A percentile compares a stretch with the other conserved stretches of the same genome.
Evolutionary conservation across 2,888 invertebrate genomes (phyloP).

Genomic region (Automeris io): DNA sequence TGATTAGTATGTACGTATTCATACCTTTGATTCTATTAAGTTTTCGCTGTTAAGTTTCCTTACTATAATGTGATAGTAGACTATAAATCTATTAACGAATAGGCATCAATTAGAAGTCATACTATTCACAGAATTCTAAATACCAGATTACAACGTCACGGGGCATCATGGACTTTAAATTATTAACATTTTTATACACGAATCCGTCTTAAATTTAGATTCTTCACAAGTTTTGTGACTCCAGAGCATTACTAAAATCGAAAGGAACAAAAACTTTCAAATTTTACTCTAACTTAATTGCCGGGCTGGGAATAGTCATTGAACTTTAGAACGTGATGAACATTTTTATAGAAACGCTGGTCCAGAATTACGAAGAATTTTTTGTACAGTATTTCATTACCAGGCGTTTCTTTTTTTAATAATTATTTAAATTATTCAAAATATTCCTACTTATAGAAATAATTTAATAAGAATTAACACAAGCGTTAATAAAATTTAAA

Average conservation of each 20-base stretch:
- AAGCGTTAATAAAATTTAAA: no score
- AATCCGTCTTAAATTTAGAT: conserved; percentile 47
- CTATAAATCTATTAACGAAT: neutral
- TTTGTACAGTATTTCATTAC: neutral
- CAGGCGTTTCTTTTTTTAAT: no score
- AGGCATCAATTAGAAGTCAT: conserved; percentile 11
- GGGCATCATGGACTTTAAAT: conserved; percentile 31
- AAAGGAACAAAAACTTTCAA: conserved; percentile 58
- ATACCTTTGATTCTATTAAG: no score
- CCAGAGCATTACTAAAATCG: conserved; percentile 55
- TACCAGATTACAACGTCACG: conserved; percentile 14
- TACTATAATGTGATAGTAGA: no score
- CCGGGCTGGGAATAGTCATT: conserved; percentile 47
- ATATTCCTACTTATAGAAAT: no score
- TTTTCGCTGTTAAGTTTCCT: no score
- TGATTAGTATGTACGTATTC: no score
- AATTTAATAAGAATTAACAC: no score
- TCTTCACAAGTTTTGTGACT: conserved; percentile 48
- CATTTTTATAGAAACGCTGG: conserved; percentile 34
- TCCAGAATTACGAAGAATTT: neutral
- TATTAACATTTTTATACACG: conserved; percentile 48
- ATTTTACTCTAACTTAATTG: conserved; percentile 57
- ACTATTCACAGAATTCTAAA: neutral
- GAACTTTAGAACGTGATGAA: conserved; percentile 29
- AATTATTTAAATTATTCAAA: no score